Evolutionary conservation across 53 echinoderm and acorn worm genomes (phyloP), one percentile per base, ranked within the genome.

Genomic region (Holothuria leucospilota): DNA sequence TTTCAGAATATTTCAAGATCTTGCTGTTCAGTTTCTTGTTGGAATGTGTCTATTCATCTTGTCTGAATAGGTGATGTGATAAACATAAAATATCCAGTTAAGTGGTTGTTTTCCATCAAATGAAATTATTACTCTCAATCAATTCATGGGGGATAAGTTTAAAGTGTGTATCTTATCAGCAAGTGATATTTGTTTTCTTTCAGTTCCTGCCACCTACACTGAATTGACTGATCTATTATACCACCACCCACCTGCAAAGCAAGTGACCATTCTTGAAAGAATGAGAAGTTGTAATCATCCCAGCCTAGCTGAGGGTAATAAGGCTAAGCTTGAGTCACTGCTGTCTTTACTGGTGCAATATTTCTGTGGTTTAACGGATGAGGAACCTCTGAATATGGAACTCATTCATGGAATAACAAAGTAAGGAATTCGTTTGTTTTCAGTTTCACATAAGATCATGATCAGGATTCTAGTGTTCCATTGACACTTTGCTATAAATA

Each of bases 301-400:
- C 10, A 98, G 99, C 71, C 87, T 98, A 11, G 93, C 90, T 0
- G 95, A 95, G 58, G 99, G 99, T 13, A 98, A 98, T 71, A 98
- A 95, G 58, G 91, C 90, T 38, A 98, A 98, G 60, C 90, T 98
- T 28, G 92, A 93, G 56, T 86, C 90, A 0, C 91, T 98, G 40
- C 79, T 93, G 38, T 58, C 89, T 14, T 71, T 93, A 20, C 78
- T 93, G 61, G 68, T 95, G 59, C 86, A 90, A 12, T 89, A 93
- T 62, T 93, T 95, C 25, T 89, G 84, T 23, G 77, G 80, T 29
- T 80, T 95, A 24, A 14, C 81, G n/a, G 46, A 70, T 42, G 87
- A 68, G 38, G 79, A 89, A 60, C 85, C 87, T 8, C 20, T 95
- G 9, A 52, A 93, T 38, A 75, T 94, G 68, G 86, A 88, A 6